Evolutionary conservation across 1,140 invertebrate genomes (phyloP), one percentile per base, ranked within the genome.

Genomic region (Drosophila parvula): DNA sequence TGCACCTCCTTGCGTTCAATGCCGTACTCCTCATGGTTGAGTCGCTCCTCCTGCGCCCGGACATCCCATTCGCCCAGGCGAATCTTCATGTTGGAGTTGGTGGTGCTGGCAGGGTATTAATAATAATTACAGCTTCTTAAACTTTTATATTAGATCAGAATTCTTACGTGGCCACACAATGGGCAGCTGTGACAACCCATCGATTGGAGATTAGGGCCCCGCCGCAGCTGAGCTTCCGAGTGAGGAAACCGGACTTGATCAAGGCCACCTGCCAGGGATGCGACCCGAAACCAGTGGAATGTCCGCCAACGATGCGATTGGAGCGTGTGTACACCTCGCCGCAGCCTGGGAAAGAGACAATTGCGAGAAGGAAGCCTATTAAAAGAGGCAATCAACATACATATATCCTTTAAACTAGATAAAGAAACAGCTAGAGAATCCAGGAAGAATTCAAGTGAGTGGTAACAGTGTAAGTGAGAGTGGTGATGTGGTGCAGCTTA

Each of bases 191-290:
- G 8, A 98, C 94, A 3, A 98, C 96, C 97, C 97, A 98, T 92
- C 96, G 93, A 78, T 98, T 96, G 65, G 97, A 97, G 56, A 98
- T 93, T n/a, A 98, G 92, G 1, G 97, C 96, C 5, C 97, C 98
- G 2, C 98, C 97, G 90, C 97, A 98, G 3, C 97, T 97, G 4
- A 98, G 94, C 85, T 98, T 97, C 89, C 97, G 97, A 45, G 96
- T 96, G 11, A 98, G 92, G 84, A 98, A 98, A 36, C 96, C 96
- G 32, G 96, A 96, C 92, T 98, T 98, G 61, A 98, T 97, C 30
- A 98, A 95, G 8, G 97, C 97, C 22, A 96, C 97, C 94, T 98
- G 97, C 97, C 97, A 98, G n/a, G 97, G 97, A 93, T 98, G 97
- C 41, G 96, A 96, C 6, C 97, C 97, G 89, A 98, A 98, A 63